A percentile compares a stretch with the other conserved stretches of the same genome.
phyloP scores from a whole-genome alignment of 1,140 invertebrate species.

The Drosophila littoralis region DNA sequence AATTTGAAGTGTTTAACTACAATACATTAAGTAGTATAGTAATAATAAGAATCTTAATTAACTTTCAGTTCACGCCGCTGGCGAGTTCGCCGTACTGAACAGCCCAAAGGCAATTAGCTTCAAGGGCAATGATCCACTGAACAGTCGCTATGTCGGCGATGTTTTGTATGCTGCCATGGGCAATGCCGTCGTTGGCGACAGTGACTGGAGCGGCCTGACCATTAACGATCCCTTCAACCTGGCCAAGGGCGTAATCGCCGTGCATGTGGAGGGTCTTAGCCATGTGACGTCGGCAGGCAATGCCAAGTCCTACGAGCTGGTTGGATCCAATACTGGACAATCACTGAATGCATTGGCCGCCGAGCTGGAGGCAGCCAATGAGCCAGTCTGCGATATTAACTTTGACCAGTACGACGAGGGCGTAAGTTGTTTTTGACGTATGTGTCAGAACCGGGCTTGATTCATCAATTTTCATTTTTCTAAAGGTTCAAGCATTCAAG shows the following conservation, averaged over 20 bases:
- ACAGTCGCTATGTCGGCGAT: constrained; percentile 88
- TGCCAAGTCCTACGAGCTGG: constrained; percentile 66
- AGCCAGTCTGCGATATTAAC: constrained; percentile 86
- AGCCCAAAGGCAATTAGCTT: constrained; percentile 88
- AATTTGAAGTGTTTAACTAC: background rate
- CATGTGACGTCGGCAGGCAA: constrained; percentile 85
- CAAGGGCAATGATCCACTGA: constrained; percentile 86
- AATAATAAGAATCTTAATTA: constrained; percentile 44
- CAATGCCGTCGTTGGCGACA: constrained; percentile 86
- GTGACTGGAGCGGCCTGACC: constrained; percentile 89
- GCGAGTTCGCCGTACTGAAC: constrained; percentile 89
- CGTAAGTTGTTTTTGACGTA: constrained; percentile 83
- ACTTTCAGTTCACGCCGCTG: constrained; percentile 86
- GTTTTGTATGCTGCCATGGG: constrained; percentile 90
- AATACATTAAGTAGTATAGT: background rate
- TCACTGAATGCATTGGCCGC: constrained; percentile 60
- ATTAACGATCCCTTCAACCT: constrained; percentile 90
- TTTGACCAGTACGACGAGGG: constrained; percentile 88
- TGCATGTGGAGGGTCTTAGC: constrained; percentile 90
- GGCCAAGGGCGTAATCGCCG: constrained; percentile 90
- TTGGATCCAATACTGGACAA: constrained; percentile 51
- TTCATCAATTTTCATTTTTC: background rate
- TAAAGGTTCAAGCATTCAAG: constrained; percentile 80
- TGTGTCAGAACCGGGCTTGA: background rate
- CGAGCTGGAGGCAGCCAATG: constrained; percentile 65